Evolutionary conservation across 2,888 invertebrate genomes (phyloP).

Genomic region (Petrolisthes cinctipes): DNA sequence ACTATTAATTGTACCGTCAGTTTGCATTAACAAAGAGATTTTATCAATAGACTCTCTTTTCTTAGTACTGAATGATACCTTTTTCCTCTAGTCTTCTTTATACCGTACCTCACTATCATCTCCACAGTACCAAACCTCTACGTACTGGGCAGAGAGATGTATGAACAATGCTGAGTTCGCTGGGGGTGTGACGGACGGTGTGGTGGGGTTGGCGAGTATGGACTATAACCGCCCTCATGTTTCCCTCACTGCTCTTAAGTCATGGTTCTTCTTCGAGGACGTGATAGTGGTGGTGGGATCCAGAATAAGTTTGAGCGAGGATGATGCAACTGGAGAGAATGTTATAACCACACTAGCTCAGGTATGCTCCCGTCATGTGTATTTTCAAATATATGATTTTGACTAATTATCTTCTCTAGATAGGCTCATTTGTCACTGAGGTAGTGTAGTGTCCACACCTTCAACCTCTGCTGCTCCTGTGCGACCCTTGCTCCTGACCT

Average conservation of each 20-base stretch:
- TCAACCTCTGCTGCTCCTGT: too few relatives aligned
- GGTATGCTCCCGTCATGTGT: neutral
- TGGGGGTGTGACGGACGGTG: slow-evolving; percentile 50
- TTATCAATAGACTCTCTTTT: neutral
- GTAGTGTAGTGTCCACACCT: too few relatives aligned
- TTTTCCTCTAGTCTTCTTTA: neutral
- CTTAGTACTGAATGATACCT: neutral
- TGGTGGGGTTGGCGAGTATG: slow-evolving; percentile 48
- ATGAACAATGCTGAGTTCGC: slow-evolving; percentile 45
- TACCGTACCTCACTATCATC: neutral
- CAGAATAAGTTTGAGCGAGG: slow-evolving; percentile 15
- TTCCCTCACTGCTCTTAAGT: slow-evolving; percentile 42
- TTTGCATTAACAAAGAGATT: too few relatives aligned
- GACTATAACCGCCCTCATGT: slow-evolving; percentile 48
- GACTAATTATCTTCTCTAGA: too few relatives aligned
- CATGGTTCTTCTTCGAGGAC: slow-evolving; percentile 60
- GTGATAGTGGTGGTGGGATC: slow-evolving; percentile 51
- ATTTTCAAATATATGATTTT: too few relatives aligned
- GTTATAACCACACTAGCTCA: slow-evolving; percentile 47
- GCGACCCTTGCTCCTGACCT: too few relatives aligned
- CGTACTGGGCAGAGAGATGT: slow-evolving; percentile 30
- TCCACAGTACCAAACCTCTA: neutral
- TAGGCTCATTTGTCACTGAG: too few relatives aligned
- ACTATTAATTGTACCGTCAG: too few relatives aligned
- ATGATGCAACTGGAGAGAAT: neutral